Evolutionary conservation across 2,888 invertebrate genomes (phyloP).

Genomic region (Caradrina clavipalpis): DNA sequence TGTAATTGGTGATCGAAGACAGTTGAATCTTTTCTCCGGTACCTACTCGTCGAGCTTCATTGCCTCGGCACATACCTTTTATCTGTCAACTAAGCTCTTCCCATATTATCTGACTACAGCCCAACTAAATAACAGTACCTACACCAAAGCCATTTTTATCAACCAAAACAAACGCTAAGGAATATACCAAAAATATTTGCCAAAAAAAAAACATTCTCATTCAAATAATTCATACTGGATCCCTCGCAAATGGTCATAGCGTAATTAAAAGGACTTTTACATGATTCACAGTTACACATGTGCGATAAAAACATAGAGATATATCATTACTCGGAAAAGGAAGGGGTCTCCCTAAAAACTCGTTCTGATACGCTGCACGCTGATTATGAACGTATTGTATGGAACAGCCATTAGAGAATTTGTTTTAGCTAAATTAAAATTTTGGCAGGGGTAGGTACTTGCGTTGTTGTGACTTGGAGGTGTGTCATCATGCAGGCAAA

Average conservation of each 20-base stretch:
- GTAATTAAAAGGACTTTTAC: constrained; percentile 66
- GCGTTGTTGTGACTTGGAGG: not conserved
- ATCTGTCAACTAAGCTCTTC: too few species aligned
- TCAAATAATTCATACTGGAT: constrained; percentile 52
- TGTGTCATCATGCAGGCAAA: not conserved
- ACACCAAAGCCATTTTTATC: not conserved
- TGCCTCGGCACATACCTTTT: too few species aligned
- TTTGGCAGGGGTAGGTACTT: constrained; percentile 6
- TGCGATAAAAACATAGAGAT: constrained; percentile 68
- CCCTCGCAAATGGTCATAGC: constrained; percentile 56
- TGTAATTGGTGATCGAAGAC: too few species aligned
- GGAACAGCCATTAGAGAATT: constrained; percentile 57
- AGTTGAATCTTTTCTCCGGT: too few species aligned
- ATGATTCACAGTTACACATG: constrained; percentile 67
- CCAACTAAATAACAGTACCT: not conserved
- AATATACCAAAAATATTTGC: constrained; percentile 41
- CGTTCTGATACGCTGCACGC: constrained; percentile 64
- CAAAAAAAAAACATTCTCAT: constrained; percentile 53
- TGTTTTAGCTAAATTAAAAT: constrained; percentile 61
- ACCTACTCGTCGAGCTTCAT: too few species aligned
- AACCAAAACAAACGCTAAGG: constrained; percentile 9
- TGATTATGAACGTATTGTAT: constrained; percentile 54
- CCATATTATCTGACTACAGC: not conserved
- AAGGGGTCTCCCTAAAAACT: constrained; percentile 63
- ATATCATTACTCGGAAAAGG: constrained; percentile 65